Base-by-base conservation (phyloP, 2,888 invertebrate species). In the Nephrotoma guestfalica region DNA sequence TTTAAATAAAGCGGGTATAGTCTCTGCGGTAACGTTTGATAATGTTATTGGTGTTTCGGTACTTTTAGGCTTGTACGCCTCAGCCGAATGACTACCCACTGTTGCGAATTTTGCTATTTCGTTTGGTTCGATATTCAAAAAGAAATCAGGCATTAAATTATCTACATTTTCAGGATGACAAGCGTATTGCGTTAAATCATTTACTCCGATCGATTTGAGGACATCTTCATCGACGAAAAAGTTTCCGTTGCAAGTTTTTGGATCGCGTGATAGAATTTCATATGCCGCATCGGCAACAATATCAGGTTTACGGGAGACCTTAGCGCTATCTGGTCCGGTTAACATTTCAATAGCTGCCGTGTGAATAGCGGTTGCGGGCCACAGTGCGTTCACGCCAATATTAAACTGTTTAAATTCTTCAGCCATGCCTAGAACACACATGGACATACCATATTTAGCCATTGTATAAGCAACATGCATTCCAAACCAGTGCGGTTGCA, bases 391-490 rank as follows among this genome's bases (percentile, higher is more conserved):
- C 11, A 99, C 98, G 15, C 96, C 98, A 88, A 99, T 95, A 87
- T 96, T 95, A 88, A 94, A 93, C 0, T 93, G 93, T 89, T 94
- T 95, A 89, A 98, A 96, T 92, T 99, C 99, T 88, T 96, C 96
- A n/a, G 98, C 94, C 97, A 99, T 98, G 15, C 99, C 99, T 13
- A 99, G 92, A 1, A 97, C 98, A 91, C 98, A 99, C 97, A 99
- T 97, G 0, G 98, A 98, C 99, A 99, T 99, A 40, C 98, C 99
- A 91, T 98, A 99, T 91, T 99, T 99, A 2, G 99, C 97, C 95
- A 99, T 99, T 0, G 99, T 98, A 91, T 99, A 99, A 0, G 98
- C 99, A 85, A 98, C 96, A 91, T 98, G 97, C 88, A 96, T 93
- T 86, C 94, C 94, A 91, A 99, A 94, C 99, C 99, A 99, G 88